Conservation (phyloP, 1,140 invertebrate species). For the Oedothorax gibbosus region DNA sequence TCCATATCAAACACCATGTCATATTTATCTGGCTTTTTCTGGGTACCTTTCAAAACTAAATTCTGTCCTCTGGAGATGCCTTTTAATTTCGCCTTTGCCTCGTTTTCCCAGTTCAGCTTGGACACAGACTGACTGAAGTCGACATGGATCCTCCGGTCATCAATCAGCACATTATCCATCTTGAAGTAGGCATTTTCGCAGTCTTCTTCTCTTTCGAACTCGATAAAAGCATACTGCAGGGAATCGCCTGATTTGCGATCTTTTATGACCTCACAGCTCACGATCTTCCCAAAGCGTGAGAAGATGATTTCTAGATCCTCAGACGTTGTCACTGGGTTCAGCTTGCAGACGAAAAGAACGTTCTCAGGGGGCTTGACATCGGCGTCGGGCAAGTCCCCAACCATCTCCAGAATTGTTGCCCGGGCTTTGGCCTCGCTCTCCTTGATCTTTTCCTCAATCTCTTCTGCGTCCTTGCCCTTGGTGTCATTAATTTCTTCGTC, state of each 20-base stretch:
- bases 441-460: constrained; percentile 89
- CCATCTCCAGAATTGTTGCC: constrained; percentile 98
- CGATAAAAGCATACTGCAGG: constrained; percentile 98
- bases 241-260: constrained; percentile 94
- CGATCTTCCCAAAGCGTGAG: constrained; percentile 93
- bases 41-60: constrained; percentile 12
- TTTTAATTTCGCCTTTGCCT: not conserved
- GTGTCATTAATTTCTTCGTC: constrained; percentile 96
- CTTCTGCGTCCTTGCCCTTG: constrained; percentile 82
- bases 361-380: constrained; percentile 99
- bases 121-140: constrained; percentile 99
- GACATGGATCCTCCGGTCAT: constrained; percentile 98
- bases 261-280: constrained; percentile 96
- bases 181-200: constrained; percentile 99
- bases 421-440: constrained; percentile 94
- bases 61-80: not conserved
- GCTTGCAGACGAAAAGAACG: constrained; percentile 98
- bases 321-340: constrained; percentile 99
- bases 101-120: constrained; percentile 70
- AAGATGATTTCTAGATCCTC: constrained; percentile 99
- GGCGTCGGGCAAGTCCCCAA: constrained; percentile 96
- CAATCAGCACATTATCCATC: constrained; percentile 99
- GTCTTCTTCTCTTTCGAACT: constrained; percentile 91
- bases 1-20: constrained; percentile 40
- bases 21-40: constrained; percentile 34